Percentiles rank a stretch among this genome's conserved stretches.
Evolutionary conservation across 1,140 invertebrate species (phyloP).

Genomic region (Spodoptera litura): DNA sequence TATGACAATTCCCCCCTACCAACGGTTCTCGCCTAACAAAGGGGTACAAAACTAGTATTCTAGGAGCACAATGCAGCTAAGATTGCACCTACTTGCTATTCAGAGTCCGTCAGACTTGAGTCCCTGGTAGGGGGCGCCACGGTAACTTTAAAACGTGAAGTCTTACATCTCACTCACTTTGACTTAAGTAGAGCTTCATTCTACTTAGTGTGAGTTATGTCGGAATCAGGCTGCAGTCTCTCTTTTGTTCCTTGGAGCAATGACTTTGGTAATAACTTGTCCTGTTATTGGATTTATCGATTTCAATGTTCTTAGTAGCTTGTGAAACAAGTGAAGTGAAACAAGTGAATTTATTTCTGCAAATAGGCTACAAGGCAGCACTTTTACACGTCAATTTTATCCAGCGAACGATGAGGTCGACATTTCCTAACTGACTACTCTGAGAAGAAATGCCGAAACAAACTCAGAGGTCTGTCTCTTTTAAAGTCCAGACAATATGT

Average conservation of each 20-base stretch:
- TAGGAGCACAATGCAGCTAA: constrained; percentile 29
- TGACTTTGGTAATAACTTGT: background rate
- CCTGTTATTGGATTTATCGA: too few species aligned
- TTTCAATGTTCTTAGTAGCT: too few species aligned
- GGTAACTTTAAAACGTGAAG: constrained; percentile 42
- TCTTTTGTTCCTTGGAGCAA: background rate
- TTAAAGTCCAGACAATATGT: too few species aligned
- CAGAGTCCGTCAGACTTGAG: constrained; percentile 24
- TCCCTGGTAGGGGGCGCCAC: background rate
- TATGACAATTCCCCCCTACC: constrained; percentile 29
- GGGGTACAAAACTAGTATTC: constrained; percentile 16
- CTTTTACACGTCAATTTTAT: too few species aligned
- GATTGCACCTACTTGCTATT: constrained; percentile 44
- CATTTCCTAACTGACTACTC: too few species aligned
- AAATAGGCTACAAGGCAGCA: too few species aligned
- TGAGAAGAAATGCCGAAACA: too few species aligned
- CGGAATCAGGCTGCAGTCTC: background rate
- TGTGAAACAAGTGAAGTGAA: too few species aligned
- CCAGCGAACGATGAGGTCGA: too few species aligned
- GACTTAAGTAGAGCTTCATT: constrained; percentile 22
- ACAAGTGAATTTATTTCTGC: too few species aligned
- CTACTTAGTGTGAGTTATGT: constrained; percentile 25
- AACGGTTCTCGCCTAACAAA: constrained; percentile 24
- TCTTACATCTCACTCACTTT: constrained; percentile 26
- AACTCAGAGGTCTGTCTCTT: too few species aligned